Percentiles rank a stretch among this genome's conserved stretches.
phyloP scores from a whole-genome alignment of 2,113 vertebrate species.

The Panurus biarmicus region DNA sequence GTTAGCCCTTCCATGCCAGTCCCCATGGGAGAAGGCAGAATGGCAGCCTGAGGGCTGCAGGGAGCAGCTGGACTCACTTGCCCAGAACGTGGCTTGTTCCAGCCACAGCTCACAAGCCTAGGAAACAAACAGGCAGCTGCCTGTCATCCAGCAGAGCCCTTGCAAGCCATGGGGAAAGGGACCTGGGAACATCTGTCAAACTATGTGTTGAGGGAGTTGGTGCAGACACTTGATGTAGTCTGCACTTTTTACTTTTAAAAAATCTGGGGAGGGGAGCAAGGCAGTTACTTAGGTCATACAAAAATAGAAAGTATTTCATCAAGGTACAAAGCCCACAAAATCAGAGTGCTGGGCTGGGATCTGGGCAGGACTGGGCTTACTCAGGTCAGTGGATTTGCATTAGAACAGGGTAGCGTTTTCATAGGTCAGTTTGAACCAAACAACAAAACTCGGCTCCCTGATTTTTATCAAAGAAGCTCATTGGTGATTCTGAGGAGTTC shows the following conservation, averaged over 20 bases:
- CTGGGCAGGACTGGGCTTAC: background rate
- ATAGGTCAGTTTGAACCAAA: background rate
- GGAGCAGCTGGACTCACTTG: background rate
- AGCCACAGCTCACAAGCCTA: background rate
- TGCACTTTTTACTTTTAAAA: background rate
- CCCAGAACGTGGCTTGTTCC: background rate
- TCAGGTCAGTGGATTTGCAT: background rate
- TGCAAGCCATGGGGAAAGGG: accelerated
- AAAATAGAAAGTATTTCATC: background rate
- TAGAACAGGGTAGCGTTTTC: background rate
- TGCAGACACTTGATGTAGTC: background rate
- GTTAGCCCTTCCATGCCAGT: background rate
- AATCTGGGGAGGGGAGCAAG: background rate
- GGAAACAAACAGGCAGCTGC: background rate
- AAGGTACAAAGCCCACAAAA: background rate
- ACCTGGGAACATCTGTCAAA: background rate
- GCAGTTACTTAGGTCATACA: background rate
- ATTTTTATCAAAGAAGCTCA: background rate
- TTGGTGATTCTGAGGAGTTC: background rate
- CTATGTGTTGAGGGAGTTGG: accelerated
- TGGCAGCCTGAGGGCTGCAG: background rate
- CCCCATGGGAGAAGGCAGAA: background rate
- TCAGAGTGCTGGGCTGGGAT: background rate
- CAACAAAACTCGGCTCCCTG: background rate
- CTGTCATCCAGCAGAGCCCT: background rate